These are phyloP conservation scores for Choristoneura fumiferana DNA, from an alignment of 1,140 invertebrate genomes.

Conservation along the genomic window DNA sequence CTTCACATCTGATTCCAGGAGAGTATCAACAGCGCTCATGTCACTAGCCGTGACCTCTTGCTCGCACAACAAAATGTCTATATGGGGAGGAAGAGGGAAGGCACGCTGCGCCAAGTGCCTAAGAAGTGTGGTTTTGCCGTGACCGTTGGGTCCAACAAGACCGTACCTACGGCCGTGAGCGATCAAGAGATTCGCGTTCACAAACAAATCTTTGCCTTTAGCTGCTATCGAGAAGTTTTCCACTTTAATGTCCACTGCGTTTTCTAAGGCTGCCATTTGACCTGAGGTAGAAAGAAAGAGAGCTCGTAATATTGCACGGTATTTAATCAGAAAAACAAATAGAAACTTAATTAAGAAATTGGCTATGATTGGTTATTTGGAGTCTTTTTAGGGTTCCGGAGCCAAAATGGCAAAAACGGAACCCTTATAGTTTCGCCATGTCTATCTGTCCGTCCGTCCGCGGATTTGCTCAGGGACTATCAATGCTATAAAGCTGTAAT, in stretches of 20 bases:
- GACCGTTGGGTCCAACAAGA: slow-evolving; percentile 98
- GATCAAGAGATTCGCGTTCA: slow-evolving; percentile 97
- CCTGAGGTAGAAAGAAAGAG: slow-evolving; percentile 57
- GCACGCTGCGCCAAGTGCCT: slow-evolving; percentile 93
- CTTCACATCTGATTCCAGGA: slow-evolving; percentile 95
- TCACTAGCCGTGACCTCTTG: slow-evolving; percentile 97
- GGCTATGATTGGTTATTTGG: too few species aligned
- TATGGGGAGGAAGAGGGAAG: slow-evolving; percentile 96
- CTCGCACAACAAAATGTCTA: slow-evolving; percentile 99
- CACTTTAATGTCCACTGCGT: slow-evolving; percentile 98
- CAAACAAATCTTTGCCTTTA: slow-evolving; percentile 98
- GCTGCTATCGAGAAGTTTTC: slow-evolving; percentile 99
- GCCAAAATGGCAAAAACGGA: too few species aligned
- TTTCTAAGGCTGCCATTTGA: slow-evolving; percentile 91
- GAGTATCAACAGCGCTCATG: slow-evolving; percentile 94
- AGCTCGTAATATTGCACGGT: too few species aligned
- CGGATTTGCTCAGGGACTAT: too few species aligned
- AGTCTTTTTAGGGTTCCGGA: too few species aligned
- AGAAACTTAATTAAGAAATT: too few species aligned
- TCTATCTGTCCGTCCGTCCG: too few species aligned
- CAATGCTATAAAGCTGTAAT: too few species aligned
- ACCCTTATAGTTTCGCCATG: too few species aligned
- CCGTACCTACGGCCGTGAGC: slow-evolving; percentile 97
- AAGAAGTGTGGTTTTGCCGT: slow-evolving; percentile 99
- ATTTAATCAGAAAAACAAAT: too few species aligned